Conservation (phyloP, 2,797 vertebrate species). For the Euphonia xanthogaster region DNA sequence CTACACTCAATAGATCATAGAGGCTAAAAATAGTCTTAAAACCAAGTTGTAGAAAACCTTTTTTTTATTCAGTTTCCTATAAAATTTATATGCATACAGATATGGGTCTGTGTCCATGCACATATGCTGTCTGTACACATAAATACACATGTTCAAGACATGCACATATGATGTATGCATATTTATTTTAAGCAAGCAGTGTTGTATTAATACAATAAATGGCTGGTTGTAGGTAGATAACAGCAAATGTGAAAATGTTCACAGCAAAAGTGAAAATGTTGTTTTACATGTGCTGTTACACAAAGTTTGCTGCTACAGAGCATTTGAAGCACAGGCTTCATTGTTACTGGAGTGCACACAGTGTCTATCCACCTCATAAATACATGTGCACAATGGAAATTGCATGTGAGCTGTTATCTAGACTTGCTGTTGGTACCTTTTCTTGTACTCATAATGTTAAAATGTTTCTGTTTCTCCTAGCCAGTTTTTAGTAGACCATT, state of each 20-base stretch:
- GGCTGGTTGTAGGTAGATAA: background rate
- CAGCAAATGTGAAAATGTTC: too few species aligned
- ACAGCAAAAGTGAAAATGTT: background rate
- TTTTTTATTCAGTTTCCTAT: background rate
- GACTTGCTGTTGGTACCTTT: background rate
- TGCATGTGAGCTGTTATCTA: background rate
- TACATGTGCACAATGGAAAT: background rate
- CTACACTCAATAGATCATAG: background rate
- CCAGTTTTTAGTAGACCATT: background rate
- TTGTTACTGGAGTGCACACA: background rate
- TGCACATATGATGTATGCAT: background rate
- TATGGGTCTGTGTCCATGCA: background rate
- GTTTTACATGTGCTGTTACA: background rate
- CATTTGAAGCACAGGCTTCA: background rate
- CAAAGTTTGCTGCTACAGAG: background rate
- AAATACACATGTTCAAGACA: background rate
- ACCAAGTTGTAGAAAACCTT: background rate
- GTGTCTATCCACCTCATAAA: background rate
- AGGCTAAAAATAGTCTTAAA: background rate
- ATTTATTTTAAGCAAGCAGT: background rate
- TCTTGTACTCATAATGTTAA: background rate
- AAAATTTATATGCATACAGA: background rate
- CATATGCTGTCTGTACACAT: background rate
- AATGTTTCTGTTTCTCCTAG: background rate
- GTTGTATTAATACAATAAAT: background rate